Evolutionary conservation across 2,113 vertebrate species (phyloP), one percentile per base, ranked within the genome.

Genomic region (Oryzias curvinotus): DNA sequence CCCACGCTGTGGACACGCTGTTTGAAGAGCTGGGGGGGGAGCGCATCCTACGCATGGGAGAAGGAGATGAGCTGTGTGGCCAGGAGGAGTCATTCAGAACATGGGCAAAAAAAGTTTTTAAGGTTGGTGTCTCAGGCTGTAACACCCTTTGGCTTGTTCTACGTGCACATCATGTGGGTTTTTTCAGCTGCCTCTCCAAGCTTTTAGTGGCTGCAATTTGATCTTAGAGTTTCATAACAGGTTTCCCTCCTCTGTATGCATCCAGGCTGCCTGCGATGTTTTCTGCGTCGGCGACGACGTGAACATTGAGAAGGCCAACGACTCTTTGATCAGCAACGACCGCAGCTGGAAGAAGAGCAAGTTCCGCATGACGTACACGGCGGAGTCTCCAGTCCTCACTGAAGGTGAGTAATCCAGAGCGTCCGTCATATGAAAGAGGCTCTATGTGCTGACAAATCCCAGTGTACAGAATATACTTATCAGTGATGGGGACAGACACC

Each of bases 261-360:
- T 81, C 50, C 85, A 99, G 97, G 96, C 96, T 74, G 97, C 97
- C 4, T 99, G 97, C 1, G 97, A 99, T 0, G 97, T 99, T 62
- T 98, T 99, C 92, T 99, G 97, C 0, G 96, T 99, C 36, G 97
- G 97, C 0, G 97, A 98, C 0, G 97, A 99, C 0, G 96, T 99
- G 68, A 99, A 97, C 91, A 98, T 99, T 0, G 97, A 99, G 88
- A 98, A 98, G 73, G 97, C 97, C 0, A 96, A 98, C 75, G 92
- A 98, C 85, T 97, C 96, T 6, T 84, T 99, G 79, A 98, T 98
- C 88, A 98, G 94, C 88, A 98, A 98, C 0, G 96, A 98, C 89
- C 95, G 96, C 65, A 98, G 96, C 92, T 99, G 97, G 97, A 98
- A 98, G 82, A 96, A 97, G 81, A 96, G 91, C 93, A 98, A 97